Base-by-base conservation (phyloP, 2,113 vertebrate species). In the Aphelocoma coerulescens region DNA sequence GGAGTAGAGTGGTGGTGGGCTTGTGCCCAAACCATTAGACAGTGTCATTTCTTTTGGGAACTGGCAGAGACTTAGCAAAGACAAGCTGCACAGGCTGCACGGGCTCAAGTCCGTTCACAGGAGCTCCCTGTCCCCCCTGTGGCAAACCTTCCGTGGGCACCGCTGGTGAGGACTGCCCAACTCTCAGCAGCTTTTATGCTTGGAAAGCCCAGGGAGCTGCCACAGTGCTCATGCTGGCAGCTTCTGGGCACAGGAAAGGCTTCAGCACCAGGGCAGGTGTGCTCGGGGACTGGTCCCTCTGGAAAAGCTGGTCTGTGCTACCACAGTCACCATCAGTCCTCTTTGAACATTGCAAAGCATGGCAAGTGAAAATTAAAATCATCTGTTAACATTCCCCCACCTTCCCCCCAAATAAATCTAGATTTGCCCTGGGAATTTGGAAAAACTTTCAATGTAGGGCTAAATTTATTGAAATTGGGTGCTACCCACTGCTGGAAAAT, bases 241-340 rank as follows among this genome's bases (percentile, higher is more conserved):
- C 30, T 67, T 43, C 84, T 68, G 22, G 14, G 19, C 22, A 24
- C 4, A 21, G 7, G 27, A 75, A 44, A 67, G 22, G 21, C 46
- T 66, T 57, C 41, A 39, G 28, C 1, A 3, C 17, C 32, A 20
- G 14, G 55, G n/a, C 28, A 71, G 13, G 26, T 4, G 0, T 4
- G 4, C 27, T 21, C 3, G 1, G 13, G 19, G 41, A 48, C 62
- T 61, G 11, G 21, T 17, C 10, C 49, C 16, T 22, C 61, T 41
- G 61, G 26, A 75, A 68, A 81, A 84, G 35, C 6, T 32, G 2
- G 15, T 39, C 44, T 52, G 26, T 3, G 1, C n/a, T 49, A 13
- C 18, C 2, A 0, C 22, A 7, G 18, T 48, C 20, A n/a, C 10
- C 0, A 0, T 18, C 43, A 16, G 23, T 33, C 13, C 35, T 75